phyloP scores from a whole-genome alignment of 2,888 invertebrate genomes.

The Phragmatobia fuliginosa region DNA sequence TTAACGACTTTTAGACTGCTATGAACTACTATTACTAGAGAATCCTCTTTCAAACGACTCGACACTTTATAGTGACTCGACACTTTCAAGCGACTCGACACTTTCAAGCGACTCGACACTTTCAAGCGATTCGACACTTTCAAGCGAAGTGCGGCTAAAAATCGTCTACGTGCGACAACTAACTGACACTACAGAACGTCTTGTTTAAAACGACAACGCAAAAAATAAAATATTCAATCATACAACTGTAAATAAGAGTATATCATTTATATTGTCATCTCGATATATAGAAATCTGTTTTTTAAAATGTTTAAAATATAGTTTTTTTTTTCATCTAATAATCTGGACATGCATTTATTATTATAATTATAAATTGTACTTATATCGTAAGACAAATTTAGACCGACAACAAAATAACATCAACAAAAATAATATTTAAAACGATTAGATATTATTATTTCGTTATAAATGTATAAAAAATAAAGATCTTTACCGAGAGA shows the following conservation, averaged over 20 bases:
- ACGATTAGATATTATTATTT: conserved; percentile 43
- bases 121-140: no score
- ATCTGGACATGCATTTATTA: conserved; percentile 77
- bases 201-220: conserved; percentile 55
- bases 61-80: no score
- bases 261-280: conserved; percentile 81
- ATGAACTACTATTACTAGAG: conserved; percentile 1
- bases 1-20: conserved; percentile 18
- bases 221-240: conserved; percentile 66
- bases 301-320: conserved; percentile 81
- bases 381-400: conserved; percentile 79
- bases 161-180: conserved; percentile 34
- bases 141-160: conserved; percentile 20
- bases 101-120: no score
- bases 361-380: conserved; percentile 81
- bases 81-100: no score
- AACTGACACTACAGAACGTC: conserved; percentile 48
- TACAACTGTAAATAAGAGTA: conserved; percentile 83
- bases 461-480: conserved; percentile 82
- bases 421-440: conserved; percentile 50
- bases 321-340: conserved; percentile 68
- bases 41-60: conserved; percentile 11
- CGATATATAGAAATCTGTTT: conserved; percentile 83
- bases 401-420: conserved; percentile 76
- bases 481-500: conserved; percentile 83